phyloP scores from a whole-genome alignment of 2,888 invertebrate species.

The Bedellia somnulentella region DNA sequence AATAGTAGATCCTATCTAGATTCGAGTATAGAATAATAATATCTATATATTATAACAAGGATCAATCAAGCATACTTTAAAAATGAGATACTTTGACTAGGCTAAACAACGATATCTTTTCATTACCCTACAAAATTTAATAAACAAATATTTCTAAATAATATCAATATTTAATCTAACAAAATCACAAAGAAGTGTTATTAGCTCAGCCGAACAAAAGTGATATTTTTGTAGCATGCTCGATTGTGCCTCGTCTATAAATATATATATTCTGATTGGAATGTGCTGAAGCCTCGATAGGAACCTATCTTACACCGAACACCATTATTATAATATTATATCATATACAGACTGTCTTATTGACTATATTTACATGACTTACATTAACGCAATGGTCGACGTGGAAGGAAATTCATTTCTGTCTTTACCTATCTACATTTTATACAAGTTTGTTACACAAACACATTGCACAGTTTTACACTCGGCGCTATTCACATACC shows the following conservation, averaged over 20 bases:
- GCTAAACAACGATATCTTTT: too few species aligned
- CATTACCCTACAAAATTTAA: too few species aligned
- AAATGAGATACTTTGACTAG: too few species aligned
- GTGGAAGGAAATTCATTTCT: slow-evolving; percentile 19
- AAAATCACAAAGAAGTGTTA: too few species aligned
- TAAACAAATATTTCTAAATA: too few species aligned
- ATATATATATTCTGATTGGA: slow-evolving; percentile 40
- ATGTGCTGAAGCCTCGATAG: slow-evolving; percentile 53
- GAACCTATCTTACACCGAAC: slow-evolving; percentile 56
- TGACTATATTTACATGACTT: slow-evolving; percentile 9
- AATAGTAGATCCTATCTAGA: slow-evolving; percentile 54
- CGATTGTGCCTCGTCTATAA: slow-evolving; percentile 47
- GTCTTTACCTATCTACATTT: slow-evolving; percentile 14
- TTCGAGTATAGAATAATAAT: slow-evolving; percentile 43
- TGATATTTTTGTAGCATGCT: slow-evolving; percentile 4
- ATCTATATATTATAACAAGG: slow-evolving; percentile 52
- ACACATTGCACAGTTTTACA: slow-evolving; percentile 49
- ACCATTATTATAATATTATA: slow-evolving; percentile 28
- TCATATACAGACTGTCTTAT: not conserved
- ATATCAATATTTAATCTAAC: too few species aligned
- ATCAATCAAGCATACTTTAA: slow-evolving; percentile 44
- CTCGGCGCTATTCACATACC: slow-evolving; percentile 40
- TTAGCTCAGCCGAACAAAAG: too few species aligned
- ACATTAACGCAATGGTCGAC: slow-evolving; percentile 45
- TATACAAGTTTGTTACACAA: slow-evolving; percentile 49